A percentile compares a stretch with the other conserved stretches of the same genome.
Conservation (phyloP, 1,140 invertebrate genomes). For the Oppia nitens region DNA sequence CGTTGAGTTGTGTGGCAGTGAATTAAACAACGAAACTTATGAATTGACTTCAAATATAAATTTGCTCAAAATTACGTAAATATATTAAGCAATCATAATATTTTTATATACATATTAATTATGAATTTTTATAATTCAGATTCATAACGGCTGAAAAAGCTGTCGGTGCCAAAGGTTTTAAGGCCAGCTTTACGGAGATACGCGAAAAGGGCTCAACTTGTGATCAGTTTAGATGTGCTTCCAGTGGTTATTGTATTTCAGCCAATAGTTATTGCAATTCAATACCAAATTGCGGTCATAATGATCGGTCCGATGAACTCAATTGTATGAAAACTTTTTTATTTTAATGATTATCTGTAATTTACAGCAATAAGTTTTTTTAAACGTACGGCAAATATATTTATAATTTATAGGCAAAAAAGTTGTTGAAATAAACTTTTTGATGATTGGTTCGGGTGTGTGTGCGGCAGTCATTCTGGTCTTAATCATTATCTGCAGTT, state of each 20-base stretch:
- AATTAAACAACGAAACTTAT: constrained; percentile 49
- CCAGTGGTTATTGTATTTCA: constrained; percentile 49
- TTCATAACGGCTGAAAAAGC: constrained; percentile 68
- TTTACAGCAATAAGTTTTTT: no score
- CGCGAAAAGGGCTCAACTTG: background rate
- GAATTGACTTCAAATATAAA: constrained; percentile 61
- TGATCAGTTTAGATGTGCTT: background rate
- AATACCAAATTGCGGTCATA: constrained; percentile 57
- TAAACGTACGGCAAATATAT: no score
- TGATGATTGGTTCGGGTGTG: background rate
- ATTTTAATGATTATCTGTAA: no score
- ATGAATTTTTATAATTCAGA: no score
- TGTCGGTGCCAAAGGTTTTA: constrained; percentile 61
- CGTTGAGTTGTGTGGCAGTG: constrained; percentile 73
- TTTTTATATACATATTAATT: no score
- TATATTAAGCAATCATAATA: no score
- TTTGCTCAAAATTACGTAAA: constrained; percentile 57
- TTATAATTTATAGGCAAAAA: background rate
- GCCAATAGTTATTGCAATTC: constrained; percentile 54
- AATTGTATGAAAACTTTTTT: constrained; percentile 45
- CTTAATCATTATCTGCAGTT: background rate
- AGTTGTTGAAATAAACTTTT: background rate
- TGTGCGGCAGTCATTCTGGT: background rate
- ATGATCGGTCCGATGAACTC: constrained; percentile 58
- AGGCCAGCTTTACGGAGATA: constrained; percentile 69